Conservation (phyloP, 2,113 vertebrate genomes). For the Neotragus moschatus region DNA sequence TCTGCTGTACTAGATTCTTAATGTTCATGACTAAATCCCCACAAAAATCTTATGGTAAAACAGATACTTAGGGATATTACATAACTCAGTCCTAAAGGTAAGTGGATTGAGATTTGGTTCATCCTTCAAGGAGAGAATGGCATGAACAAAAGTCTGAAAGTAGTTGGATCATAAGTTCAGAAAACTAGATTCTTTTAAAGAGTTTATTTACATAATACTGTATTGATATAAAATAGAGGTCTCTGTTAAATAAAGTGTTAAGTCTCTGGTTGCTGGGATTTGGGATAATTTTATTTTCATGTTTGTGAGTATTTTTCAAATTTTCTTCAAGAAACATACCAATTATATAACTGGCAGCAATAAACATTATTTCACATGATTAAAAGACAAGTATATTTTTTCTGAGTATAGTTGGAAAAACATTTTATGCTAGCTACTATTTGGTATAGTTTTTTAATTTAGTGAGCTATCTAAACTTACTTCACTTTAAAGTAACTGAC, state of each 20-base stretch:
- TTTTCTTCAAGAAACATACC: neutral
- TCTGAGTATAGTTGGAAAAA: conserved; percentile 14
- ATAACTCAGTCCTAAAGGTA: neutral
- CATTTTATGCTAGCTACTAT: neutral
- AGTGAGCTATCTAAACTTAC: neutral
- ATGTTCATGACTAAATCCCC: neutral
- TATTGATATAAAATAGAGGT: neutral
- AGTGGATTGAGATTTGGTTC: neutral
- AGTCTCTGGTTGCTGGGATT: neutral
- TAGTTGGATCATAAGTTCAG: neutral
- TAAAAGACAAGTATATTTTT: neutral
- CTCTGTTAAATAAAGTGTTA: neutral
- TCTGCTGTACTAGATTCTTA: neutral
- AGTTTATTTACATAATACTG: neutral
- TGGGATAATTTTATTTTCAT: conserved; percentile 27
- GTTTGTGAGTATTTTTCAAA: neutral
- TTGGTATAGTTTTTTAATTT: neutral
- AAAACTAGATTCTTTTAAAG: neutral
- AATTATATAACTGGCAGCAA: neutral
- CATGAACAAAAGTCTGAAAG: neutral
- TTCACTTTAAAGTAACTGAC: neutral
- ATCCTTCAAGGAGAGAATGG: neutral
- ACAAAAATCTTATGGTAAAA: neutral
- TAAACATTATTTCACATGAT: neutral
- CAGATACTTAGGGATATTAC: neutral